Percentiles rank a stretch among this genome's conserved stretches.
Evolutionary conservation across 1,140 invertebrate species (phyloP).

Genomic region (Drosophila takahashii): DNA sequence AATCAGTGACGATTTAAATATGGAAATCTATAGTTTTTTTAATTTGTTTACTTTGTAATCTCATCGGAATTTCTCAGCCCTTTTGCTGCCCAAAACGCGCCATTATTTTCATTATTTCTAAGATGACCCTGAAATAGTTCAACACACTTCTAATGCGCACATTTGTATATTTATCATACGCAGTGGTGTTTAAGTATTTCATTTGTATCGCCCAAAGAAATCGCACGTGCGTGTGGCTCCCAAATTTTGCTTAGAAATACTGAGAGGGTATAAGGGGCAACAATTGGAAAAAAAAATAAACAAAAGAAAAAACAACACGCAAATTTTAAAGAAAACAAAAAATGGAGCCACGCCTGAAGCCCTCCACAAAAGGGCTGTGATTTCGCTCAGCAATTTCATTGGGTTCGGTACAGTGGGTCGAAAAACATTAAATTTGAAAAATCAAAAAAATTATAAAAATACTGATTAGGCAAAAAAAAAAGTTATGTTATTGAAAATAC

Average conservation of each 20-base stretch:
- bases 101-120: slow-evolving; percentile 32
- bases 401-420: slow-evolving; percentile 2
- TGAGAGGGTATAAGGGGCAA: neutral
- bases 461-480: too few species aligned
- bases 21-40: neutral
- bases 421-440: neutral
- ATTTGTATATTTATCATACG: slow-evolving; percentile 19
- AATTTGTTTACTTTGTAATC: neutral
- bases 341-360: slow-evolving; percentile 9
- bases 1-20: neutral
- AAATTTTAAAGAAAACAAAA: slow-evolving; percentile 41
- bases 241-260: slow-evolving; percentile 29
- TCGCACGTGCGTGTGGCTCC: slow-evolving; percentile 53
- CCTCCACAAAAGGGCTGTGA: slow-evolving; percentile 23
- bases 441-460: too few species aligned
- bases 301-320: slow-evolving; percentile 42
- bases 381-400: slow-evolving; percentile 3
- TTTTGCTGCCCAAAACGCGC: slow-evolving; percentile 1
- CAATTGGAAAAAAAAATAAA: slow-evolving; percentile 30
- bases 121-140: slow-evolving; percentile 73
- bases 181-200: slow-evolving; percentile 21
- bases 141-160: slow-evolving; percentile 55
- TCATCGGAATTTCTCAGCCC: slow-evolving; percentile 1
- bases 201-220: slow-evolving; percentile 30
- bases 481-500: neutral